These are phyloP conservation scores for Muscicapa comitata DNA, from an alignment of 2,797 vertebrate species.

Conservation along the genomic window DNA sequence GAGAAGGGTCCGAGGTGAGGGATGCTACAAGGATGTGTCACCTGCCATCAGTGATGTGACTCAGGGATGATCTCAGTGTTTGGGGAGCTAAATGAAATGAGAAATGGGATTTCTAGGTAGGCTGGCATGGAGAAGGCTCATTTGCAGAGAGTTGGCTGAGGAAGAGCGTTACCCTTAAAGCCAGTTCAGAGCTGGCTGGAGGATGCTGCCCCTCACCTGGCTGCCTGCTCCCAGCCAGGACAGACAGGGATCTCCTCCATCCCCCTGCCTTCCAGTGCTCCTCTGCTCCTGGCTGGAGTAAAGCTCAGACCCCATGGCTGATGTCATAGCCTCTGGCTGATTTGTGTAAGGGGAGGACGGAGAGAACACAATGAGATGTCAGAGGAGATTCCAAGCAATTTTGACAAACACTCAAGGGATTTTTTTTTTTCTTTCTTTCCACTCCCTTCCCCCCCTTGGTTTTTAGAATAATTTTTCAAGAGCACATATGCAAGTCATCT, in stretches of 20 bases:
- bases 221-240: background rate
- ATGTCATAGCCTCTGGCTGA: background rate
- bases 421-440: conserved; percentile 56
- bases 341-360: conserved; percentile 10
- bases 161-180: background rate
- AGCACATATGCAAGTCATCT: conserved; percentile 73
- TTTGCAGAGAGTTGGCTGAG: background rate
- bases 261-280: background rate
- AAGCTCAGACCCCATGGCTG: background rate
- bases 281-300: background rate
- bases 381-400: conserved; percentile 71
- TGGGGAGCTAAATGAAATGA: background rate
- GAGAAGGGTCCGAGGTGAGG: background rate
- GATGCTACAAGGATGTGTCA: background rate
- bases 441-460: conserved; percentile 44
- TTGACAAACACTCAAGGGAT: conserved; percentile 69
- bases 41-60: background rate
- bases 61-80: background rate
- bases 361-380: conserved; percentile 58
- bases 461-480: conserved; percentile 72
- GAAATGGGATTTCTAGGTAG: background rate
- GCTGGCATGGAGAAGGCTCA: background rate
- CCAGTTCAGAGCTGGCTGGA: background rate
- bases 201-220: background rate
- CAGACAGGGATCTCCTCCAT: background rate